Evolutionary conservation across 2,888 invertebrate species (phyloP), one percentile per base, ranked within the genome.

Genomic region (Acronicta alni): DNA sequence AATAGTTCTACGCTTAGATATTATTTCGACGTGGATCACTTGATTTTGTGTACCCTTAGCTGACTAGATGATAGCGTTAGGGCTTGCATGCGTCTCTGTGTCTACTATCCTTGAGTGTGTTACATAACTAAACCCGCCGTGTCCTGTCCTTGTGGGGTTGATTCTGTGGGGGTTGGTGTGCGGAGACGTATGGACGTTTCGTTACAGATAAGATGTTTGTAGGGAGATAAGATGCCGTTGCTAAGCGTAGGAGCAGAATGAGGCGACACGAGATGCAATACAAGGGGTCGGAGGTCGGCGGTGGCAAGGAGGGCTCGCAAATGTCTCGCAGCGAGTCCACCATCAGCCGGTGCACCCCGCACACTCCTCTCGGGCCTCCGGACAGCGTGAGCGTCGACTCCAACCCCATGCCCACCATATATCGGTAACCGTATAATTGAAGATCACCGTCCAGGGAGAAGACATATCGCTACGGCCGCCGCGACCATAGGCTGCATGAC

Each of bases 321-420:
- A 96, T 97, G 96, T 97, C 97, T 75, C 96, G 96, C 91, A 95
- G 97, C 94, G 96, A 96, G 93, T 95, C 97, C 73, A 96, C 96
- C 89, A 95, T 96, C 93, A 95, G 93, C 87, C 89, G 89, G 79
- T 92, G 90, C 87, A 93, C 92, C 70, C 93, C 91, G 75, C 94
- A 89, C 87, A 93, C 94, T 15, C 94, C 94, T 65, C 86, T 93
- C 71, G 92, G 92, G 57, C 89, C 88, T 58, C 91, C 94, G 86
- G 97, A 97, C 95, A 97, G 97, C 95, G 96, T 96, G 90, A 97
- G 97, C 95, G 97, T 97, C 90, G 97, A 97, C 95, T 97, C 97
- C 91, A 97, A 96, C 94, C 96, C 97, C 89, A 96, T 97, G 92
- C 96, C 97, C 79, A 97, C 97, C 80, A 97, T 98, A 93, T 98